A percentile compares a stretch with the other conserved stretches of the same genome.
Conservation (phyloP, 2,113 vertebrate genomes). For the Coryphaenoides rupestris region DNA sequence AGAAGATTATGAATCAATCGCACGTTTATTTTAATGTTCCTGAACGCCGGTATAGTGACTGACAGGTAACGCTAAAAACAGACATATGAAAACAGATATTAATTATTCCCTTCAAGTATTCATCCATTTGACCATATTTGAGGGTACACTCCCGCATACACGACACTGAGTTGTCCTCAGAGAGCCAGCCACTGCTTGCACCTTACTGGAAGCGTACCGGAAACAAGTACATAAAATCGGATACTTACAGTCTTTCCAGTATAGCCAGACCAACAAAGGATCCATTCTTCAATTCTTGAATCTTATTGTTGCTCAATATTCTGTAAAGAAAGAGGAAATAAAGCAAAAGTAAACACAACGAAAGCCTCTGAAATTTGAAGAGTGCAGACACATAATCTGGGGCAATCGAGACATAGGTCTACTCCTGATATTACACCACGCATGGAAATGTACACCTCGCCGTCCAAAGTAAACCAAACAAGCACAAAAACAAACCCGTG, state of each 20-base stretch:
- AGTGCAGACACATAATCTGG: neutral
- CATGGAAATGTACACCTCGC: too few relatives aligned
- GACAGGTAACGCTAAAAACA: too few relatives aligned
- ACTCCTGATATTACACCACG: neutral
- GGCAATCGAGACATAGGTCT: too few relatives aligned
- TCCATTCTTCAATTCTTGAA: conserved; percentile 89
- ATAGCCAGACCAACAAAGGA: conserved; percentile 86
- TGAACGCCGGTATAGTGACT: too few relatives aligned
- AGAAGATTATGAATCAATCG: too few relatives aligned
- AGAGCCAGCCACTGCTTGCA: neutral
- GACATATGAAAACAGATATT: too few relatives aligned
- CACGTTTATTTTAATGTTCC: too few relatives aligned
- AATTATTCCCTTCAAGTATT: too few relatives aligned
- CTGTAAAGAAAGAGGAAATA: conserved; percentile 67
- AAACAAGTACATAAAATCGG: neutral
- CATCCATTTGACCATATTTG: too few relatives aligned
- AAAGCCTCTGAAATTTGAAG: neutral
- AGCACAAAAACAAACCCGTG: neutral
- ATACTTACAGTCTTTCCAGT: conserved; percentile 92
- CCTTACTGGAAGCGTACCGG: neutral
- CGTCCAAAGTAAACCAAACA: too few relatives aligned
- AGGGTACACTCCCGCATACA: too few relatives aligned
- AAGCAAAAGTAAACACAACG: conserved; percentile 7
- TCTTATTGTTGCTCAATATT: conserved; percentile 95
- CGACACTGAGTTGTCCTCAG: too few relatives aligned